A percentile compares a stretch with the other conserved stretches of the same genome.
Conservation (phyloP, 2,797 vertebrate genomes). For the Fratercula arctica region DNA sequence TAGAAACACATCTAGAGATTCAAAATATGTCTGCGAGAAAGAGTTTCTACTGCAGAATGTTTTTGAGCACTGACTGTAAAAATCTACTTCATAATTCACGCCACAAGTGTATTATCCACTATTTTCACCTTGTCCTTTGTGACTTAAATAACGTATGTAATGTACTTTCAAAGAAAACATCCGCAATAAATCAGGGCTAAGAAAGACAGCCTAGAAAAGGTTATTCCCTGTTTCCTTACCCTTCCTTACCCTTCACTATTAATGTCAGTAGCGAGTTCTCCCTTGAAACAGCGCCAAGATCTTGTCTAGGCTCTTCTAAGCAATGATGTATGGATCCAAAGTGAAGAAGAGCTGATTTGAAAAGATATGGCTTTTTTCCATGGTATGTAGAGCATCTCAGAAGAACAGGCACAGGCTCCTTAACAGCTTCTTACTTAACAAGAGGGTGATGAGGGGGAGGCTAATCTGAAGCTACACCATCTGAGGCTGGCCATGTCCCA, state of each 20-base stretch:
- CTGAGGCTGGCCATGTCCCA: not conserved
- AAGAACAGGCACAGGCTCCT: not conserved
- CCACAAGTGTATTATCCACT: not conserved
- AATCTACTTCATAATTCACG: not conserved
- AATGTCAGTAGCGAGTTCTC: not conserved
- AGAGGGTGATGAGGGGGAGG: not conserved
- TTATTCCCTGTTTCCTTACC: not conserved
- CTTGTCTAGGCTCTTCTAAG: not conserved
- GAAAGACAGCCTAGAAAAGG: not conserved
- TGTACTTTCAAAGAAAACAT: not conserved
- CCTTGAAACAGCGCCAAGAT: not conserved
- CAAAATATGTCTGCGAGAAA: not conserved
- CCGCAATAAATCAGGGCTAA: not conserved
- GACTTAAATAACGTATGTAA: not conserved
- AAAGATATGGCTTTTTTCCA: not conserved
- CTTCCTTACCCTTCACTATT: not conserved
- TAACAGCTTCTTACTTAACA: not conserved
- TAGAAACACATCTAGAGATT: not conserved
- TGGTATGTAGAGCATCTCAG: not conserved
- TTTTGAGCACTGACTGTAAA: not conserved
- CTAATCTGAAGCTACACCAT: not conserved
- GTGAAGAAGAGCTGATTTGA: not conserved
- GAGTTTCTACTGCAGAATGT: not conserved
- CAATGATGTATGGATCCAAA: not conserved
- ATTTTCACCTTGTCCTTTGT: not conserved